These are phyloP conservation scores for Sminthurides aquaticus DNA, from an alignment of 2,888 invertebrate genomes.

Conservation along the genomic window DNA sequence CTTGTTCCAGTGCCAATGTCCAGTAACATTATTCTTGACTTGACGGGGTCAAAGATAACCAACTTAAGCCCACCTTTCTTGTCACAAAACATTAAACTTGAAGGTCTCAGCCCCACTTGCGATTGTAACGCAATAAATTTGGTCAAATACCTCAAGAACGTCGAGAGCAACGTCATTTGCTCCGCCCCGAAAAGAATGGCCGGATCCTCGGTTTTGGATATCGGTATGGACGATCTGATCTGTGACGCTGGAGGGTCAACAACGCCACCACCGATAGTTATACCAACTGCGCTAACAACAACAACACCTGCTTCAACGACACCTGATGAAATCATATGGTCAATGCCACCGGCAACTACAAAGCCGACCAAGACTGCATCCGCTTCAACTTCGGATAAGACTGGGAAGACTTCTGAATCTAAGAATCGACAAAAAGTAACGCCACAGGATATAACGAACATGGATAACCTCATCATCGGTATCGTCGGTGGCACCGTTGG, in stretches of 20 bases:
- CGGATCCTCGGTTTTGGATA: conserved; percentile 62
- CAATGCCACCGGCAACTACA: conserved; percentile 53
- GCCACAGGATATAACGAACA: conserved; percentile 62
- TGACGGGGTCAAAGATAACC: conserved; percentile 67
- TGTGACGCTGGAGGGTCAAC: conserved; percentile 59
- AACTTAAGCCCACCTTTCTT: conserved; percentile 71
- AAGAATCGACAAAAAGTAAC: conserved; percentile 24
- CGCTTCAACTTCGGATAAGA: conserved; percentile 7
- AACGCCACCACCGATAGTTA: conserved; percentile 47
- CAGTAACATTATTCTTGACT: conserved; percentile 67
- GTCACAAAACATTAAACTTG: conserved; percentile 71
- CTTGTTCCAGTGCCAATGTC: conserved; percentile 79
- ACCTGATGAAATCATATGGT: conserved; percentile 81
- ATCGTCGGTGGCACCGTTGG: conserved; percentile 88
- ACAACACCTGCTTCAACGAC: conserved; percentile 46
- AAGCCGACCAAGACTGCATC: conserved; percentile 13
- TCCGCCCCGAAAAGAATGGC: conserved; percentile 60
- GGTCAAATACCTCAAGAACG: conserved; percentile 37
- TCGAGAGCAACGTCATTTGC: conserved; percentile 37
- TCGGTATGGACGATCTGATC: conserved; percentile 72
- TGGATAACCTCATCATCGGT: conserved; percentile 89
- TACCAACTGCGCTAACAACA: conserved; percentile 17
- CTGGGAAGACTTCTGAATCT: conserved; percentile 12
- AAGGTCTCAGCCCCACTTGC: conserved; percentile 72
- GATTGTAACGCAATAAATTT: conserved; percentile 62